phyloP scores from a whole-genome alignment of 2,797 vertebrate genomes.

The Gambusia yucatana region DNA sequence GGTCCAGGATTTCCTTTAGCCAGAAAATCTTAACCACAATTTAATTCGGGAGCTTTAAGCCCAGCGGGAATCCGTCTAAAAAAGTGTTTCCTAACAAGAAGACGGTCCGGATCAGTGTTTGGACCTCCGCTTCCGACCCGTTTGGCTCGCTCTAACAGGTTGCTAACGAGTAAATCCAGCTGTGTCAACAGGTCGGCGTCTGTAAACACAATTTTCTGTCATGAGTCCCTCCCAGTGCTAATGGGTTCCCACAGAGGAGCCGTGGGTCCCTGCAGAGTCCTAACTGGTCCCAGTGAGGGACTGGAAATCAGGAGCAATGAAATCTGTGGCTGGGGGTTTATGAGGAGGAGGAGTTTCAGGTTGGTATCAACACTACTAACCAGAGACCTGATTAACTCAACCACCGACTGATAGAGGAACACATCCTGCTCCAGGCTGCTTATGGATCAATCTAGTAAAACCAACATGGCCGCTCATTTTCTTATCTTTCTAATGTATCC shows the following conservation, averaged over 20 bases:
- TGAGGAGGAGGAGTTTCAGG: not conserved
- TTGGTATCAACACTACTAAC: not conserved
- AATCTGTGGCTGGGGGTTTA: not conserved
- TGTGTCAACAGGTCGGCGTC: conserved; percentile 53
- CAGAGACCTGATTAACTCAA: not conserved
- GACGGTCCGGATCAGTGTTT: not conserved
- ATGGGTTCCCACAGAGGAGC: conserved; percentile 40
- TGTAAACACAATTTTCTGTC: conserved; percentile 41
- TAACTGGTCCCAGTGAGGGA: conserved; percentile 14
- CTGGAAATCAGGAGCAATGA: conserved; percentile 15
- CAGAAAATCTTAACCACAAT: not conserved
- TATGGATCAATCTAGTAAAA: not conserved
- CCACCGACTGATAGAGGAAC: not conserved
- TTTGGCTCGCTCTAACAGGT: conserved; percentile 17
- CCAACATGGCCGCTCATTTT: not conserved
- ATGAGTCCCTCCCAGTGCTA: conserved; percentile 29
- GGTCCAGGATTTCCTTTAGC: not conserved
- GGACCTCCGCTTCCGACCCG: not conserved
- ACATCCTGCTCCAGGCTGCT: not conserved
- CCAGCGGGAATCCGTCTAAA: not conserved
- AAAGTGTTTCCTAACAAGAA: not conserved
- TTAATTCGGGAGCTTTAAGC: not conserved
- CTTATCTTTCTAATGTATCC: not conserved
- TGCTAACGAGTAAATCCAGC: conserved; percentile 42
- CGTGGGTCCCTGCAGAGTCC: conserved; percentile 19